These are phyloP conservation scores for Acleris literana DNA, from an alignment of 2,888 invertebrate species.

Conservation along the genomic window DNA sequence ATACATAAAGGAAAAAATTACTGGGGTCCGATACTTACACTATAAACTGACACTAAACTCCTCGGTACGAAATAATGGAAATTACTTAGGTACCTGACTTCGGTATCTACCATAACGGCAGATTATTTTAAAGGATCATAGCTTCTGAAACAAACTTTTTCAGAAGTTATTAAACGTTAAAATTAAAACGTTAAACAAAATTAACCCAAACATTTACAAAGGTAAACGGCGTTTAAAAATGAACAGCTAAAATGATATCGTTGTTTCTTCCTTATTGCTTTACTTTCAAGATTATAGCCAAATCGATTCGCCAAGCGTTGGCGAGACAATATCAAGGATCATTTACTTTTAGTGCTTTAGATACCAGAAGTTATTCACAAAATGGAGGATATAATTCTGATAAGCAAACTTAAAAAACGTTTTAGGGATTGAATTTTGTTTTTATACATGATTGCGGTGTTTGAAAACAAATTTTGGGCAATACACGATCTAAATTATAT, in stretches of 20 bases:
- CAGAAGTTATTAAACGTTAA: too few relatives aligned
- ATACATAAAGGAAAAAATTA: too few relatives aligned
- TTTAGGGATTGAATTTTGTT: conserved; percentile 3
- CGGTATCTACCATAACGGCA: too few relatives aligned
- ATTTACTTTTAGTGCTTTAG: conserved; percentile 14
- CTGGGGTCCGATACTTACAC: too few relatives aligned
- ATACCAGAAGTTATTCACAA: conserved; percentile 4
- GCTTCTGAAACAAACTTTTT: too few relatives aligned
- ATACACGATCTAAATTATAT: conserved; percentile 23
- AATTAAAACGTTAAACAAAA: too few relatives aligned
- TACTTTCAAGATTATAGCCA: conserved; percentile 9
- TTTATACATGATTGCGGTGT: neutral
- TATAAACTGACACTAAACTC: too few relatives aligned
- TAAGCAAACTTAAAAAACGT: conserved; percentile 7
- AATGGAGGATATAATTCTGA: conserved; percentile 8
- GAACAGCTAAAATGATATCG: conserved; percentile 1
- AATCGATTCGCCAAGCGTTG: conserved; percentile 19
- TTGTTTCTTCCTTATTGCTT: conserved; percentile 8
- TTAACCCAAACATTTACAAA: neutral
- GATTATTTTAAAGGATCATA: too few relatives aligned
- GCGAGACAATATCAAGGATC: conserved; percentile 24
- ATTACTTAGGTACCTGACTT: too few relatives aligned
- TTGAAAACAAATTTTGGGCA: conserved; percentile 33
- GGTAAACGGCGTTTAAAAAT: neutral
- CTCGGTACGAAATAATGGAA: too few relatives aligned